phyloP scores from a whole-genome alignment of 2,888 invertebrate genomes.

The Metopia argyrocephala region DNA sequence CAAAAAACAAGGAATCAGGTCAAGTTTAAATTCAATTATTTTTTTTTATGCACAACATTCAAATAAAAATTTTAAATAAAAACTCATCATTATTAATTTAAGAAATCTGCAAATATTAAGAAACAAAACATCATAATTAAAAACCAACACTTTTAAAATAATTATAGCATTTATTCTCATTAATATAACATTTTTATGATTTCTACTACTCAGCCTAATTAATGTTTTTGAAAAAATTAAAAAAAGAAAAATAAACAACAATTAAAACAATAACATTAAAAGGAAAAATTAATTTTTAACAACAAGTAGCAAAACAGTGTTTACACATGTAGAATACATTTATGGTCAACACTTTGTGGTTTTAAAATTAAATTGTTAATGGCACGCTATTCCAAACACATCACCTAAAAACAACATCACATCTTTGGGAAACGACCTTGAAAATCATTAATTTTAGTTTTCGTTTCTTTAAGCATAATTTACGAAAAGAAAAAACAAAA shows the following conservation, averaged over 20 bases:
- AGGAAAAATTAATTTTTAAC: not conserved
- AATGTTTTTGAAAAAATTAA: not conserved
- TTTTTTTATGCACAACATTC: not conserved
- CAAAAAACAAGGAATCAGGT: not conserved
- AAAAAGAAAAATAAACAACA: not conserved
- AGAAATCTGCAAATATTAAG: too few relatives aligned
- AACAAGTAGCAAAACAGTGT: constrained; percentile 30
- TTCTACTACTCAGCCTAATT: not conserved
- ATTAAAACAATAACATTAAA: not conserved
- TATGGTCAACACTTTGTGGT: constrained; percentile 44
- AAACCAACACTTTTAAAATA: not conserved
- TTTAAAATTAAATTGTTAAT: constrained; percentile 32
- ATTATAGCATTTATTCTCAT: not conserved
- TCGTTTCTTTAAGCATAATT: constrained; percentile 3
- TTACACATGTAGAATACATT: constrained; percentile 58
- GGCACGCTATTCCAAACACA: constrained; percentile 49
- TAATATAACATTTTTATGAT: not conserved
- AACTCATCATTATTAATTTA: too few relatives aligned
- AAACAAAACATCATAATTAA: too few relatives aligned
- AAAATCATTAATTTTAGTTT: constrained; percentile 20
- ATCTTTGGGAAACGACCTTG: constrained; percentile 35
- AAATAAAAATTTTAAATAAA: not conserved
- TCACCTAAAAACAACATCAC: constrained; percentile 11
- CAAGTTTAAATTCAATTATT: not conserved
- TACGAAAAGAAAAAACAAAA: constrained; percentile 26